Evolutionary conservation across 2,797 vertebrate genomes (phyloP).

Genomic region (Emydoidea blandingii): DNA sequence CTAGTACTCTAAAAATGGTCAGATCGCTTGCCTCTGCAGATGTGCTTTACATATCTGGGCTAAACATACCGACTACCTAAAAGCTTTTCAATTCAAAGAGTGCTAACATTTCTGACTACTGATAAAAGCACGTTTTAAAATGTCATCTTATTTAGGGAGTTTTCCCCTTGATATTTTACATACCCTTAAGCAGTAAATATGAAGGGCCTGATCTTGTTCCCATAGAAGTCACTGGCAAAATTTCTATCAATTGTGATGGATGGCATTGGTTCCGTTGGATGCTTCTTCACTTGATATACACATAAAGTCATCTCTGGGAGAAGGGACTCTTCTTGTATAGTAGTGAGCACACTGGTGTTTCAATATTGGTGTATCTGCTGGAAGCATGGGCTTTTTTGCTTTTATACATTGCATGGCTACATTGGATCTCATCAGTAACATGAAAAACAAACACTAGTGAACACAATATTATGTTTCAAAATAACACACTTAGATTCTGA

Average conservation of each 20-base stretch:
- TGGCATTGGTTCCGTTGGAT: not conserved
- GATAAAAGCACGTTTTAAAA: not conserved
- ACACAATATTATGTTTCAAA: not conserved
- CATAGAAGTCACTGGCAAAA: not conserved
- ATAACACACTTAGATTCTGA: not conserved
- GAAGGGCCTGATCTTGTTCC: not conserved
- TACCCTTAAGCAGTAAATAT: not conserved
- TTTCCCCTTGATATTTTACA: not conserved
- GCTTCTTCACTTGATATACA: not conserved
- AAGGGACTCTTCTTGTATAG: not conserved
- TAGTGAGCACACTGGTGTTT: not conserved
- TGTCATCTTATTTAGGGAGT: not conserved
- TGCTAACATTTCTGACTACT: rapidly evolving
- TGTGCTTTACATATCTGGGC: rapidly evolving
- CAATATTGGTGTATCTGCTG: not conserved
- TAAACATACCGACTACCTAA: not conserved
- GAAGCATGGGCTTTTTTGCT: not conserved
- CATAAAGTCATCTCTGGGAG: not conserved
- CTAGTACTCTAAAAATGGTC: rapidly evolving
- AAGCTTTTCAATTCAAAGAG: not conserved
- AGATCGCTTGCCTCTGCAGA: not conserved
- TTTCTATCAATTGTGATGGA: not conserved
- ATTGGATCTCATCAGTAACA: not conserved
- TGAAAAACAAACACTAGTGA: not conserved
- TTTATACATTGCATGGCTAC: not conserved